Evolutionary conservation across 2,113 vertebrate species (phyloP).

Genomic region (Odocoileus hemionus): DNA sequence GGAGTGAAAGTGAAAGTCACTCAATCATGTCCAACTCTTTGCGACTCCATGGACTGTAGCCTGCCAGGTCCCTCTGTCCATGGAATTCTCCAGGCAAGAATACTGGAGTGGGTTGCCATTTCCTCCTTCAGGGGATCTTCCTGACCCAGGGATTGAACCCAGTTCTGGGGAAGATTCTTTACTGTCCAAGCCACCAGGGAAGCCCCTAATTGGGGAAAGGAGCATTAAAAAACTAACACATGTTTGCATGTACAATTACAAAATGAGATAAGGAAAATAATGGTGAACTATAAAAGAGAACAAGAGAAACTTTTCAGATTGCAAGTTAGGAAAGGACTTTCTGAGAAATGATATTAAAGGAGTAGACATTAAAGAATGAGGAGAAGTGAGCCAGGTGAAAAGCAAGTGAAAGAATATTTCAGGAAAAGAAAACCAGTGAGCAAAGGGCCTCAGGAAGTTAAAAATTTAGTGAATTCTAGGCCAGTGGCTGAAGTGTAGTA

Average conservation of each 20-base stretch:
- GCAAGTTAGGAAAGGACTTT: background rate
- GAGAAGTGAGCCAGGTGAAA: background rate
- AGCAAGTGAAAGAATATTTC: background rate
- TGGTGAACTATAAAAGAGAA: slow-evolving; percentile 8
- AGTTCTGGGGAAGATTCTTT: background rate
- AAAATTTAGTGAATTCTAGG: background rate
- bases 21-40: background rate
- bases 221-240: slow-evolving; percentile 13
- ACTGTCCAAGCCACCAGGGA: background rate
- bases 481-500: background rate
- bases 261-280: slow-evolving; percentile 19
- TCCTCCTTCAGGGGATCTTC: background rate
- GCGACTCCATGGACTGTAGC: background rate
- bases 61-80: background rate
- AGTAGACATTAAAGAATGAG: background rate
- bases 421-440: background rate
- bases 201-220: background rate
- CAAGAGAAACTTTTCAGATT: background rate
- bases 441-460: background rate
- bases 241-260: slow-evolving; percentile 27
- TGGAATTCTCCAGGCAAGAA: background rate
- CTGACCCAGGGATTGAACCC: background rate
- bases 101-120: background rate
- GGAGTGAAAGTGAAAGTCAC: background rate
- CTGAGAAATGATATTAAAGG: slow-evolving; percentile 3